Evolutionary conservation across 2,888 invertebrate species (phyloP).

Genomic region (Pherbina coryleti): DNA sequence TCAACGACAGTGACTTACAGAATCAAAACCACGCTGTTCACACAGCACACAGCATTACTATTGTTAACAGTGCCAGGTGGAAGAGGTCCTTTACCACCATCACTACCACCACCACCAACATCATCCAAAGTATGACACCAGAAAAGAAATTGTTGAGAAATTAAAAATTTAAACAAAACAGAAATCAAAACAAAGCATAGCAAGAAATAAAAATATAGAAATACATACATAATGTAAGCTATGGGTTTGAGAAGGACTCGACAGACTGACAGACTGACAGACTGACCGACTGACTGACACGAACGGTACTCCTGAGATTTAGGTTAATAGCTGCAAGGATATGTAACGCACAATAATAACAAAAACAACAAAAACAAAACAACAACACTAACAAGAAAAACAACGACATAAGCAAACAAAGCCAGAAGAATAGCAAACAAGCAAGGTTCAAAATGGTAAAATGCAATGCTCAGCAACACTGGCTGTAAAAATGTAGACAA

Average conservation of each 20-base stretch:
- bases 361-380: neutral
- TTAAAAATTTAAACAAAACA: conserved; percentile 13
- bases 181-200: neutral
- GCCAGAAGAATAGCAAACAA: neutral
- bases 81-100: neutral
- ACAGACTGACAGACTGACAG: neutral
- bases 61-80: too few relatives aligned
- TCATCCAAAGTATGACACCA: conserved; percentile 5
- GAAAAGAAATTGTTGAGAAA: conserved; percentile 16
- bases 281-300: conserved; percentile 8
- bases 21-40: neutral
- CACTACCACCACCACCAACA: neutral
- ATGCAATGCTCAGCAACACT: neutral
- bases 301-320: conserved; percentile 59
- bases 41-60: too few relatives aligned
- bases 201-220: neutral
- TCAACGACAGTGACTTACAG: conserved; percentile 37
- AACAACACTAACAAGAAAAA: neutral
- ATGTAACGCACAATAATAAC: conserved; percentile 2
- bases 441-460: conserved; percentile 5
- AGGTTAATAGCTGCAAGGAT: conserved; percentile 58
- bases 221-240: neutral
- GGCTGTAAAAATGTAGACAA: neutral
- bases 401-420: conserved; percentile 1
- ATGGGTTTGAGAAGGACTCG: neutral